Base-by-base conservation (phyloP, 2,888 invertebrate genomes). In the Rapana venosa region DNA sequence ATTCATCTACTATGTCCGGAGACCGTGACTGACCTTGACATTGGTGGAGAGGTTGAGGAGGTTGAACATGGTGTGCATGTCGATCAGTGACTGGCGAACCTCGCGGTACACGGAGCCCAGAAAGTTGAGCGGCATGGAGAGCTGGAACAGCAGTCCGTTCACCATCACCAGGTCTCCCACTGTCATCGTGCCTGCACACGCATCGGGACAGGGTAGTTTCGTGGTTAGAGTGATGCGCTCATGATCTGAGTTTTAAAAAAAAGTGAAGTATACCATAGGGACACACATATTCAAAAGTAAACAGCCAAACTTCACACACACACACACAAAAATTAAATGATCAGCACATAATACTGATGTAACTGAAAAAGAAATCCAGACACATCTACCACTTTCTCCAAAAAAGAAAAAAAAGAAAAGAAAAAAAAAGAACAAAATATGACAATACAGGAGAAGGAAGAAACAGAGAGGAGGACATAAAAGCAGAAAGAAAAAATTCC, bases 81-180 rank as follows among this genome's bases (percentile, higher is more conserved):
- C 99, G 91, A 99, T 98, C 91, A 99, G 97, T 20, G 99, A 98
- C 97, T 99, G 99, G 13, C 99, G 97, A 89, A 99, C 98, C 97
- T 99, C 99, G 90, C 99, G 97, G 97, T 99, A 99, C 87, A 99
- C 99, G 84, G 99, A 99, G 91, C 99, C 99, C 87, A 99, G 97
- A 97, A 99, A 99, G 93, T 99, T 99, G 81, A 99, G 97, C 32
- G 99, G 99, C 91, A 99, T 97, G 15, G 99, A 99, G 90, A 99
- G 97, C 97, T 99, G 99, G 96, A 99, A 99, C 91, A 99, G 97
- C 91, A 99, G 97, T 15, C 98, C 99, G 97, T 99, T 99, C 89
- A 99, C 99, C 98, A 99, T 98, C 90, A 99, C 99, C 94, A 99
- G 97, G 96, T 99, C 99, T 47, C 99, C 99, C 32, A 99, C 98